A percentile compares a stretch with the other conserved stretches of the same genome.
phyloP scores from a whole-genome alignment of 2,888 invertebrate genomes.

The Brachyptera risi region DNA sequence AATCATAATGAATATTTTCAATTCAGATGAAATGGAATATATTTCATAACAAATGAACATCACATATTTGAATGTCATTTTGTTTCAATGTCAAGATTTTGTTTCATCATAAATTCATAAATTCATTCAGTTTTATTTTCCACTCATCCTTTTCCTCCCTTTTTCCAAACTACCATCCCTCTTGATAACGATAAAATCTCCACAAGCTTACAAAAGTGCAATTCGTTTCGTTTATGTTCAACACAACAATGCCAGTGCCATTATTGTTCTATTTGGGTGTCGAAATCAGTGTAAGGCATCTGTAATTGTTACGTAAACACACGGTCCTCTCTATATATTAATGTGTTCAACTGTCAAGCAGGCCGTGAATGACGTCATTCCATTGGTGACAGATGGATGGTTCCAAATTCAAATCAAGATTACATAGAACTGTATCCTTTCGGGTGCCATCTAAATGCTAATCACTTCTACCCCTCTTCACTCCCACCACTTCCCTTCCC shows the following conservation, averaged over 20 bases:
- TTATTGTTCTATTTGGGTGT: constrained; percentile 17
- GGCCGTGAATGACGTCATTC: constrained; percentile 10
- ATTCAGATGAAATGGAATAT: too few species aligned
- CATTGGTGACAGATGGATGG: constrained; percentile 26
- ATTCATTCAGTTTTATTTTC: too few species aligned
- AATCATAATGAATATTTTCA: too few species aligned
- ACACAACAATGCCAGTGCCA: constrained; percentile 7
- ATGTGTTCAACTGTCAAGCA: constrained; percentile 21
- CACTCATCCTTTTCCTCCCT: too few species aligned
- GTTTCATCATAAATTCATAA: too few species aligned
- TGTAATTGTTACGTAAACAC: constrained; percentile 28
- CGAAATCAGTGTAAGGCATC: constrained; percentile 24
- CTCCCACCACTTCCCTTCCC: neutral
- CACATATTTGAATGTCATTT: too few species aligned
- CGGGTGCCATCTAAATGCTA: constrained; percentile 31
- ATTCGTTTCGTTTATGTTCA: too few species aligned
- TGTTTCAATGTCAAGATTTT: too few species aligned
- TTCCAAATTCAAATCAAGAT: constrained; percentile 22
- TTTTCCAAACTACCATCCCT: too few species aligned
- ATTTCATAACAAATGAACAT: too few species aligned
- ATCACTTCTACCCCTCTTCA: constrained; percentile 18
- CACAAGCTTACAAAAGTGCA: neutral
- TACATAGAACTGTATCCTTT: constrained; percentile 23
- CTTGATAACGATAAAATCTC: neutral
- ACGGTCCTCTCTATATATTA: neutral